Evolutionary conservation across 2,113 vertebrate genomes (phyloP).

Genomic region (Alethe castanea): DNA sequence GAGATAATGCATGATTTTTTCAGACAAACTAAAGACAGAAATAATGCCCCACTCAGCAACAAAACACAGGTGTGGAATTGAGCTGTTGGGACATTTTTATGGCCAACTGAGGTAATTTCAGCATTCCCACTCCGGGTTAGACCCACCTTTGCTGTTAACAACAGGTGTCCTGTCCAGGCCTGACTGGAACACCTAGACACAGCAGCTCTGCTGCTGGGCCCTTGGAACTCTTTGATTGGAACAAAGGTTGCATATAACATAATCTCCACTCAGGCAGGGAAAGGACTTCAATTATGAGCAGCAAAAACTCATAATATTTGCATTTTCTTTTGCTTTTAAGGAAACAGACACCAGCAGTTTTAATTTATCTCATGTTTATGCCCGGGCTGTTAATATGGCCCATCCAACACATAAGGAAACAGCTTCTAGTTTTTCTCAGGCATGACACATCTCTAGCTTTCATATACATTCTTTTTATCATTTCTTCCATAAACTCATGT

Average conservation of each 20-base stretch:
- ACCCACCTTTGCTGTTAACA: background rate
- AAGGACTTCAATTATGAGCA: background rate
- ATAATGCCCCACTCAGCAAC: background rate
- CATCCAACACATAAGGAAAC: background rate
- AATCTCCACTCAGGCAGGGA: background rate
- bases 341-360: background rate
- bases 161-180: background rate
- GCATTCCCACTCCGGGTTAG: background rate
- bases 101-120: background rate
- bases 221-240: background rate
- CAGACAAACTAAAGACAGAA: background rate
- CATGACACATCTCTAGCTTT: background rate
- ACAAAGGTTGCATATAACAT: background rate
- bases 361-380: background rate
- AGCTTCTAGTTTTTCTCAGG: background rate
- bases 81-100: background rate
- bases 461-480: background rate
- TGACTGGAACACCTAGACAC: background rate
- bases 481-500: background rate
- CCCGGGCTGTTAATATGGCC: background rate
- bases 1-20: background rate
- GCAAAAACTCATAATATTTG: background rate
- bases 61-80: background rate
- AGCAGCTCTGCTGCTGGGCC: background rate
- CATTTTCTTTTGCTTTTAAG: conserved; percentile 21